Conservation (phyloP, 2,113 vertebrate genomes). For the Recurvirostra avosetta region DNA sequence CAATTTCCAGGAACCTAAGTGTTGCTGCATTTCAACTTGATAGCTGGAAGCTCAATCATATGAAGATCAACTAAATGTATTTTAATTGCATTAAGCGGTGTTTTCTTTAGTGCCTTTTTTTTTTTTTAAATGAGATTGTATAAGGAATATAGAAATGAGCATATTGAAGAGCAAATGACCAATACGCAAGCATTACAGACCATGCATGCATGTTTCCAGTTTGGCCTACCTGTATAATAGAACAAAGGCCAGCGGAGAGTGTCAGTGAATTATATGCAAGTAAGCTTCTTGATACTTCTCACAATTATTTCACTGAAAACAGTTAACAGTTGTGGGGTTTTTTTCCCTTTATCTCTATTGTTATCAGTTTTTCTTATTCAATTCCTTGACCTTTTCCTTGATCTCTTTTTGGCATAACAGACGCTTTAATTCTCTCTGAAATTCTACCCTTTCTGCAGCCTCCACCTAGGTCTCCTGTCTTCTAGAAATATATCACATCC, state of each 20-base stretch:
- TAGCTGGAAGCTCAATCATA: not conserved
- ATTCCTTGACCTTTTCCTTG: not conserved
- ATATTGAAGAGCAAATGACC: not conserved
- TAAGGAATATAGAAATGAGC: not conserved
- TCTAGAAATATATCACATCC: not conserved
- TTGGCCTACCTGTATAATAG: not conserved
- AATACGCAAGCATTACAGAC: not conserved
- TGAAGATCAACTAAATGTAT: not conserved
- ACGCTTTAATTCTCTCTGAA: not conserved
- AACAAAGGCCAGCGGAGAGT: not conserved
- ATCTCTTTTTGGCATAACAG: not conserved
- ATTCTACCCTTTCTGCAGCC: not conserved
- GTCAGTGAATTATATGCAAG: not conserved
- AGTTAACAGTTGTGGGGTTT: fast-evolving
- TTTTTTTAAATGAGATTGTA: not conserved
- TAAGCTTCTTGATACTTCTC: not conserved
- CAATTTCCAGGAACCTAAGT: not conserved
- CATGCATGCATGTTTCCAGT: fast-evolving
- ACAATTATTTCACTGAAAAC: not conserved
- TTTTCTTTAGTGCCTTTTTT: not conserved
- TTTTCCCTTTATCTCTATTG: not conserved
- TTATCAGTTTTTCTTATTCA: not conserved
- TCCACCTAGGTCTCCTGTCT: not conserved
- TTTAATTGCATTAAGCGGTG: not conserved
- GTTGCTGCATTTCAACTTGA: not conserved